Evolutionary conservation across 2,113 vertebrate species (phyloP), one percentile per base, ranked within the genome.

Genomic region (Ptilorrhoa leucosticta): DNA sequence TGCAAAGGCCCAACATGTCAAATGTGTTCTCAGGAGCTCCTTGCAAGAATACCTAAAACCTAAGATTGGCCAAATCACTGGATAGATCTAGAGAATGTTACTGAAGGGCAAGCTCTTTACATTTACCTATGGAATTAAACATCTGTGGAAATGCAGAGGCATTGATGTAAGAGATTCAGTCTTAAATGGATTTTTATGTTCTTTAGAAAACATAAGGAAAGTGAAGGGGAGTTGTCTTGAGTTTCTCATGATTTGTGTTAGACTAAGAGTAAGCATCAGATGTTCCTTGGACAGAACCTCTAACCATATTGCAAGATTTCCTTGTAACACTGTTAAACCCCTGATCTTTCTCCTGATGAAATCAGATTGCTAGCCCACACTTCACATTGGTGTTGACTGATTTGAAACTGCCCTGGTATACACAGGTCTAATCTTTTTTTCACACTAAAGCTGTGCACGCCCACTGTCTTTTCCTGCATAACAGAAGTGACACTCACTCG

Each of bases 171-270:
- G 13, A 83, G 2, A 5, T 42, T 77, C 12, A 50, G 12, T 81
- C 64, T 81, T 57, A 65, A 90, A 72, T 16, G 2, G 12, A 37
- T 28, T 85, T 82, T 83, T 70, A 63, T 2, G 8, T 70, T 69
- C 33, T 88, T 81, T 47, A 63, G 39, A 71, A 78, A 89, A 56
- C 20, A 37, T n/a, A 48, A 27, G 11, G 28, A 73, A 77, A 77
- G 4, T 35, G 8, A 45, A 79, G 10, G 28, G 9, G 0, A 0
- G 6, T 79, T 75, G 13, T 42, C 20, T 92, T 61, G 50, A 44
- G 16, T 85, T 85, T 82, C 26, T 91, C 60, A 48, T 3, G 1
- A 50, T 94, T 70, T 73, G 1, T 10, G 6, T 64, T 73, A 35
- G 27, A n/a, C 66, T 68, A 44, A 54, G 26, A 83, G 11, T 56